A percentile compares a stretch with the other conserved stretches of the same genome.
Evolutionary conservation across 2,888 invertebrate genomes (phyloP).

Genomic region (Drosophila neonasuta): DNA sequence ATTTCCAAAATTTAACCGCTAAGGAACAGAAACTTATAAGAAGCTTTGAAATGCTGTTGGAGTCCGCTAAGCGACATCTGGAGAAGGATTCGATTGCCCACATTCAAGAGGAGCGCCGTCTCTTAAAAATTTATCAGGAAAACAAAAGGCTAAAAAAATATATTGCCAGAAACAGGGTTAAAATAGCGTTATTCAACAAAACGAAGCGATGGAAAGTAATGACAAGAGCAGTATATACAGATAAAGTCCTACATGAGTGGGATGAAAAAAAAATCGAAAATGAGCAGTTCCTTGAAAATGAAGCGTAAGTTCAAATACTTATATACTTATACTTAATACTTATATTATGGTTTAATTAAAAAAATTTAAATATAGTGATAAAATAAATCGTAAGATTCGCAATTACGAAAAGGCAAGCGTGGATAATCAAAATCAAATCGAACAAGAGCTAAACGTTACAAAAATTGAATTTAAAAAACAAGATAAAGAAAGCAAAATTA

Average conservation of each 20-base stretch:
- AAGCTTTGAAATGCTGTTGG: slow-evolving; percentile 44
- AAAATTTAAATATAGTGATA: slow-evolving; percentile 51
- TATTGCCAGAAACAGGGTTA: slow-evolving; percentile 21
- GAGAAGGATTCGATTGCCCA: slow-evolving; percentile 34
- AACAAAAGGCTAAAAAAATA: slow-evolving; percentile 24
- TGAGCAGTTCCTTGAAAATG: slow-evolving; percentile 34
- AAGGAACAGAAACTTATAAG: slow-evolving; percentile 44
- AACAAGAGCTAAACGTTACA: slow-evolving; percentile 57
- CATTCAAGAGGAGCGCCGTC: slow-evolving; percentile 45
- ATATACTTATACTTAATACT: no score
- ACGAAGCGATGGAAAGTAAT: slow-evolving; percentile 4
- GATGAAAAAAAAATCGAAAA: slow-evolving; percentile 6
- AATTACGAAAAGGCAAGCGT: slow-evolving; percentile 56
- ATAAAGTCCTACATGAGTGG: slow-evolving; percentile 32
- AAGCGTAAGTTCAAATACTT: slow-evolving; percentile 35
- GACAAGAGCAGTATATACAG: slow-evolving; percentile 20
- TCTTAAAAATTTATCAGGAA: slow-evolving; percentile 43
- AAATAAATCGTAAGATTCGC: slow-evolving; percentile 57
- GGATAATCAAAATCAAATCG: slow-evolving; percentile 63
- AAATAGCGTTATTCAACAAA: slow-evolving; percentile 2
- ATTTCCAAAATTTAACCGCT: slow-evolving; percentile 13
- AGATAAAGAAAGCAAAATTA: background rate
- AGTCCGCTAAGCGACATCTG: slow-evolving; percentile 43
- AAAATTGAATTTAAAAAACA: slow-evolving; percentile 13
- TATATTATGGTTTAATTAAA: background rate